Base-by-base conservation (phyloP, 2,797 vertebrate genomes). In the Ceryle rudis region DNA sequence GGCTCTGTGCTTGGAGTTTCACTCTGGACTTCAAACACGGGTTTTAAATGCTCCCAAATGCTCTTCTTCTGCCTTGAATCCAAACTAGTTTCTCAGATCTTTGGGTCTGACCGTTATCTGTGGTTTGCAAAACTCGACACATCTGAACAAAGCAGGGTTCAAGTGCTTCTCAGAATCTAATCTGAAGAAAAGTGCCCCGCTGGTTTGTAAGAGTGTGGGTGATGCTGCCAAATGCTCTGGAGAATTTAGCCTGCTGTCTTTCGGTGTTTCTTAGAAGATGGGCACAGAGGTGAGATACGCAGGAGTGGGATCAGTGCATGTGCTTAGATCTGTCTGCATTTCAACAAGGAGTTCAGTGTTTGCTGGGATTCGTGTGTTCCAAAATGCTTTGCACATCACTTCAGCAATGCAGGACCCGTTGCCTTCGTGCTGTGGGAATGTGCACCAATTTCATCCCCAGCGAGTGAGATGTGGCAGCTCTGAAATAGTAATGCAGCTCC, bases 331-430 rank as follows among this genome's bases (percentile, higher is more conserved):
- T 81, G 18, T 33, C 20, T 94, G 44, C 7, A 11, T n/a, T 73
- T 60, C 9, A 89, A 17, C 17, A 22, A 1, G 6, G 33, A 51
- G 19, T 55, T 47, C 33, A 9, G 29, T 42, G 54, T 29, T 72
- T 86, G 57, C 67, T 86, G 80, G 42, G 47, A 39, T 44, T 83
- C 2, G 1, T 6, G 39, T n/a, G 29, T 4, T 29, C 42, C 73
- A 49, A 42, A 54, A 2, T 23, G n/a, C 60, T 49, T 35, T 33
- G 23, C 8, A 2, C 0, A 0, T 69, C 54, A 4, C 42, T 37
- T 87, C 17, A 49, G 81, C 74, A 35, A 1, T 25, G 71, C 71
- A 42, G 67, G 71, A 54, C 26, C 26, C 3, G 0, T 66, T 81
- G 66, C 49, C 29, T 25, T n/a, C 66, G 26, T 75, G 46, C 37